phyloP scores from a whole-genome alignment of 2,113 vertebrate species.

The Crotalus horridus region DNA sequence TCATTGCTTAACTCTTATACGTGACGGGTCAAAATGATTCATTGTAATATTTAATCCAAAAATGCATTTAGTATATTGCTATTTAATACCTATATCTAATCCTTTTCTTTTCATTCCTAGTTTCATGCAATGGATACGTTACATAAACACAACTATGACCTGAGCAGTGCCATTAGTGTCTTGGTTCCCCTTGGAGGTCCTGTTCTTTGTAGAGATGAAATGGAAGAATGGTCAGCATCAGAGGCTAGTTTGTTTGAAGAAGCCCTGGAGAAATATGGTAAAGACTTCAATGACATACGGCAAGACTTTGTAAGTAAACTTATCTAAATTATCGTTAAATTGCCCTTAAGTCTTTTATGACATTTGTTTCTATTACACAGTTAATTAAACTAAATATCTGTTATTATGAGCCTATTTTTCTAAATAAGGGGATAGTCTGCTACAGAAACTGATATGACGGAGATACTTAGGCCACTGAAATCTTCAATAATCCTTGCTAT shows the following conservation, averaged over 20 bases:
- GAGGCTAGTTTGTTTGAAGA: slow-evolving; percentile 97
- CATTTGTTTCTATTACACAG: background rate
- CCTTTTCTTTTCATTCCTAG: slow-evolving; percentile 59
- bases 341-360: background rate
- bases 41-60: background rate
- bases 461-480: background rate
- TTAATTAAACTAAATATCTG: background rate
- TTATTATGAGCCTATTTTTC: background rate
- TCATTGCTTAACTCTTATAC: background rate
- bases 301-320: slow-evolving; percentile 93
- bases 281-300: slow-evolving; percentile 98
- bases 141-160: slow-evolving; percentile 88
- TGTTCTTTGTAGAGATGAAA: slow-evolving; percentile 94
- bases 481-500: background rate
- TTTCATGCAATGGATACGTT: slow-evolving; percentile 97
- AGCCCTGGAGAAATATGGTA: slow-evolving; percentile 95
- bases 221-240: slow-evolving; percentile 98
- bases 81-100: background rate
- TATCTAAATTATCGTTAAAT: background rate
- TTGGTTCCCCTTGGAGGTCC: slow-evolving; percentile 93
- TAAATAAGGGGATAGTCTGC: background rate
- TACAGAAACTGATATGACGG: background rate
- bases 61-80: background rate
- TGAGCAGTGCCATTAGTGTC: slow-evolving; percentile 91
- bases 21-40: background rate